phyloP scores from a whole-genome alignment of 1,140 invertebrate genomes.

The Saccostrea cuccullata region DNA sequence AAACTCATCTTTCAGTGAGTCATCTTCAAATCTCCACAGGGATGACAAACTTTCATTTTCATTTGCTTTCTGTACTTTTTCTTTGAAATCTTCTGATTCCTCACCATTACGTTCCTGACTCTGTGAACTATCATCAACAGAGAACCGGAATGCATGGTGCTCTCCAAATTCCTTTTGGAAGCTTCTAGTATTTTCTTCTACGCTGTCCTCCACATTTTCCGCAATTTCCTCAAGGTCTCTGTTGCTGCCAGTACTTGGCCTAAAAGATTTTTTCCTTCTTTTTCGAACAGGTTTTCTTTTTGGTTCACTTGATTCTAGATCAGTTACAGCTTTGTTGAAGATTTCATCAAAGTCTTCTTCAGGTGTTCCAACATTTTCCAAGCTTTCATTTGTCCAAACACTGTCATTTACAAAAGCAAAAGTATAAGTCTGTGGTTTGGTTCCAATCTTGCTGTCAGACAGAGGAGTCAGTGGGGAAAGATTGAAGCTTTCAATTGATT shows the following conservation, averaged over 20 bases:
- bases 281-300: neutral
- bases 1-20: constrained; percentile 35
- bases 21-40: constrained; percentile 48
- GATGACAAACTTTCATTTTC: neutral
- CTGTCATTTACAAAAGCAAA: constrained; percentile 39
- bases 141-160: neutral
- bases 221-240: neutral
- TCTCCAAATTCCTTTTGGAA: constrained; percentile 3
- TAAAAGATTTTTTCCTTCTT: neutral
- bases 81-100: neutral
- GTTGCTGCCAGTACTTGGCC: neutral
- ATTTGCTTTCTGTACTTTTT: neutral
- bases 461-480: constrained; percentile 34
- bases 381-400: constrained; percentile 4
- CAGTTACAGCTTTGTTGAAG: constrained; percentile 48
- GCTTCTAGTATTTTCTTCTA: constrained; percentile 6
- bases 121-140: neutral
- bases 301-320: constrained; percentile 35
- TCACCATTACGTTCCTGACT: neutral
- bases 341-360: constrained; percentile 54
- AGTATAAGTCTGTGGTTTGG: constrained; percentile 9
- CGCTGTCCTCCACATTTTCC: neutral
- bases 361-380: neutral
- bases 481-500: constrained; percentile 27
- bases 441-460: constrained; percentile 12